Base-by-base conservation (phyloP, 35 echinoderm and acorn worm genomes). In the Apostichopus japonicus region DNA sequence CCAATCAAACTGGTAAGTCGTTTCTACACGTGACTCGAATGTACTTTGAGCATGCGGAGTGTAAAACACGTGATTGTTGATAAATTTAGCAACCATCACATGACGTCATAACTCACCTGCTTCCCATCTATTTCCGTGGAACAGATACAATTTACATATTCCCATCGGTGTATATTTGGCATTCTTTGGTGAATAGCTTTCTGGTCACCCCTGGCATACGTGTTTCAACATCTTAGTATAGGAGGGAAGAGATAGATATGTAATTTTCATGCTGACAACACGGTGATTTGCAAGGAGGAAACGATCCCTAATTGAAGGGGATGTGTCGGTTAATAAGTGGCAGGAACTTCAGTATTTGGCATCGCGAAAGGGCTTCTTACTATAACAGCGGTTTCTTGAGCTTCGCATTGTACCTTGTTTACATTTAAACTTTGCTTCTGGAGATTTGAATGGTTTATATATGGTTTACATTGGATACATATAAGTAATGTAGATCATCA, bases 281-380 rank as follows among this genome's bases (percentile, higher is more conserved):
- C 79, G n/a, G 79, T 54, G 79, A 52, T 33, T 16, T 16, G 25
- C 24, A 83, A 11, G 51, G 19, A 44, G 79, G 79, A 83, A 83
- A 83, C 79, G 24, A 80, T 25, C 24, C 8, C 51, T 83, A 83
- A 83, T 83, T 83, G 51, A 54, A 83, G 54, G 79, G 79, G 79
- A 83, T 83, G 79, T 33, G 79, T 83, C 54, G 44, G 54, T 83
- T 83, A 83, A n/a, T 55, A 83, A 55, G 24, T 44, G 79, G 27
- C 79, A 83, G 79, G 79, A 83, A 83, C 13, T 19, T 83, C 44
- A 44, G 44, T n/a, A 7, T 54, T 83, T 53, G 44, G 79, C 44
- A 15, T 54, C n/a, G 33, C 33, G 33, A 44, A 44, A 44, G 33
- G 33, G 33, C 33, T 44, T 44, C 33, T 44, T 44, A 44, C 33